phyloP scores from a whole-genome alignment of 2,113 vertebrate genomes.

The Chauna torquata region DNA sequence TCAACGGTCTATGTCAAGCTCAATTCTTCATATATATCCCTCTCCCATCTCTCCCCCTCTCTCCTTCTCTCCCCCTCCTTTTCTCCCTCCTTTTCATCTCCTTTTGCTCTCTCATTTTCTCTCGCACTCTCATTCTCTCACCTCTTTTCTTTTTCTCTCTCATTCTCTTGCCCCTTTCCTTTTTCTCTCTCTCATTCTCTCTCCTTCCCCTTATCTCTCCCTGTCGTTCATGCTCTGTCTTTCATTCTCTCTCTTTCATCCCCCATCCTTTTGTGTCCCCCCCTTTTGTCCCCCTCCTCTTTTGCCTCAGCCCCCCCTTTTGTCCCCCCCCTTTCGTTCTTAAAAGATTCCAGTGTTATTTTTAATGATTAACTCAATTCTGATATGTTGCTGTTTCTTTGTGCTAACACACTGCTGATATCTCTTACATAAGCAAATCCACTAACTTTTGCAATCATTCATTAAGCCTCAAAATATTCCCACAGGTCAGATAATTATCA shows the following conservation, averaged over 20 bases:
- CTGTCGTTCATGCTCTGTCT: no score
- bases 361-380: constrained; percentile 8
- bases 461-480: constrained; percentile 2
- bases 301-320: no score
- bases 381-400: neutral
- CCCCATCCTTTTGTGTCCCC: no score
- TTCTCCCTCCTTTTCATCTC: no score
- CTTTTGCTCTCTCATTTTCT: neutral
- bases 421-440: constrained; percentile 30
- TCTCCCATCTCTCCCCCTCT: no score
- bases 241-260: no score
- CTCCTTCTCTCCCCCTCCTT: no score
- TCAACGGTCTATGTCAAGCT: neutral
- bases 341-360: neutral
- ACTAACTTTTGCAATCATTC: constrained; percentile 14
- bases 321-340: neutral
- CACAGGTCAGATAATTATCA: neutral
- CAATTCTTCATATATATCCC: neutral
- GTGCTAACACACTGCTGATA: neutral
- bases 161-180: neutral
- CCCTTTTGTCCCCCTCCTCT: neutral
- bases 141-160: no score
- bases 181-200: neutral
- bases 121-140: neutral
- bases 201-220: neutral